These are phyloP conservation scores for Oikopleura albicans DNA, from an alignment of 23 tunicate species.

Conservation along the genomic window DNA sequence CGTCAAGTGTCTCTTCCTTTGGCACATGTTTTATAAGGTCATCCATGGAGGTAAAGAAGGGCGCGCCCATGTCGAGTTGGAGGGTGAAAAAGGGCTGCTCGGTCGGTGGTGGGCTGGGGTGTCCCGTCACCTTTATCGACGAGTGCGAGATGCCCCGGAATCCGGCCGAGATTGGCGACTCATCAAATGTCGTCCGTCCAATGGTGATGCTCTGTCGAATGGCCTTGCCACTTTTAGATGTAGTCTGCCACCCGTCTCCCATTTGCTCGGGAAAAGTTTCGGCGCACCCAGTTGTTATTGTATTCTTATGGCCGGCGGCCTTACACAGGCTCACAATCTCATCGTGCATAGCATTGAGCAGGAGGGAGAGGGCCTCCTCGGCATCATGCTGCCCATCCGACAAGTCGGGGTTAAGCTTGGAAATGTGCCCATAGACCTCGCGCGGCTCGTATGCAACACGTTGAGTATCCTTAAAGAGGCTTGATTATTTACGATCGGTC, in stretches of 20 bases:
- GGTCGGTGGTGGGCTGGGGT: background rate
- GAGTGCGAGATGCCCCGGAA: background rate
- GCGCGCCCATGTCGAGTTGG: background rate
- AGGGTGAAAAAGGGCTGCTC: conserved; percentile 17
- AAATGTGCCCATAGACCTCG: background rate
- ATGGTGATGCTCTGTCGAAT: background rate
- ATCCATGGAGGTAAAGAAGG: background rate
- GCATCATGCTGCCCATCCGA: conserved; percentile 15
- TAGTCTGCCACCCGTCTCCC: conserved; percentile 13
- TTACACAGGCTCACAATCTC: background rate
- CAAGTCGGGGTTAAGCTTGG: background rate
- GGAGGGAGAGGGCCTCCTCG: background rate
- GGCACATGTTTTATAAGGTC: background rate
- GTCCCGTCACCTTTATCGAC: background rate
- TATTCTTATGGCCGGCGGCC: background rate
- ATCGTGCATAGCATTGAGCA: conserved; percentile 15
- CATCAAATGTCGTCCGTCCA: background rate
- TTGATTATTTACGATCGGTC: too few species aligned
- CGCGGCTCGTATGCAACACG: background rate
- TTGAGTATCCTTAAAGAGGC: background rate
- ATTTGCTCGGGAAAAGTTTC: background rate
- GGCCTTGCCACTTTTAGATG: background rate
- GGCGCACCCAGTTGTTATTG: background rate
- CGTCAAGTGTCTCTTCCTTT: conserved; percentile 4
- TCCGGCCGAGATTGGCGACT: background rate